Percentiles rank a stretch among this genome's conserved stretches.
These are phyloP conservation scores for Emydura subglobosa DNA, from an alignment of 2,113 vertebrate genomes.

Conservation along the genomic window DNA sequence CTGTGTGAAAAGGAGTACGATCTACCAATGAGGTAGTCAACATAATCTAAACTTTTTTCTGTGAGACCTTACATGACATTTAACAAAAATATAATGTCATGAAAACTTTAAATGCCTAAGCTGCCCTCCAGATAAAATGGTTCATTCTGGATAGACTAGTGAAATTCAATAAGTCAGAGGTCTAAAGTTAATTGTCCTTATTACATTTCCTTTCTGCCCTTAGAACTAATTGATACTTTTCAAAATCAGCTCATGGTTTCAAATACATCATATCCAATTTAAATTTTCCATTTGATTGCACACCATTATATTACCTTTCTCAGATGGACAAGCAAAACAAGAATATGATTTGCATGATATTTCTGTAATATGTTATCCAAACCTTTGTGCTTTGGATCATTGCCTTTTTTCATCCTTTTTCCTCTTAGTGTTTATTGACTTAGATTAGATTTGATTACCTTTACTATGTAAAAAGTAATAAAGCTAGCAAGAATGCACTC, in stretches of 20 bases:
- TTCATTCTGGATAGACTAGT: background rate
- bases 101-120: background rate
- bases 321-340: conserved; percentile 1
- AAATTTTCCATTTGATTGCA: conserved; percentile 23
- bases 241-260: background rate
- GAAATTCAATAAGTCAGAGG: background rate
- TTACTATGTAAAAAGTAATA: conserved; percentile 3
- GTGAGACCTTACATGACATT: background rate
- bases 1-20: background rate
- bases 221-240: conserved; percentile 25
- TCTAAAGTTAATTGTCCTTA: background rate
- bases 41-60: background rate
- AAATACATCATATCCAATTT: conserved; percentile 17
- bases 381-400: background rate
- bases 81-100: background rate
- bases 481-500: conserved; percentile 12
- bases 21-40: background rate
- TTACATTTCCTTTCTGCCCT: background rate
- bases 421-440: conserved; percentile 5
- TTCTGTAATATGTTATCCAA: conserved; percentile 9
- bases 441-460: conserved; percentile 33
- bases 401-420: background rate
- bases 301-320: background rate
- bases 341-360: background rate
- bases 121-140: background rate